These are phyloP conservation scores for Falco peregrinus DNA, from an alignment of 2,797 vertebrate species.

Conservation along the genomic window DNA sequence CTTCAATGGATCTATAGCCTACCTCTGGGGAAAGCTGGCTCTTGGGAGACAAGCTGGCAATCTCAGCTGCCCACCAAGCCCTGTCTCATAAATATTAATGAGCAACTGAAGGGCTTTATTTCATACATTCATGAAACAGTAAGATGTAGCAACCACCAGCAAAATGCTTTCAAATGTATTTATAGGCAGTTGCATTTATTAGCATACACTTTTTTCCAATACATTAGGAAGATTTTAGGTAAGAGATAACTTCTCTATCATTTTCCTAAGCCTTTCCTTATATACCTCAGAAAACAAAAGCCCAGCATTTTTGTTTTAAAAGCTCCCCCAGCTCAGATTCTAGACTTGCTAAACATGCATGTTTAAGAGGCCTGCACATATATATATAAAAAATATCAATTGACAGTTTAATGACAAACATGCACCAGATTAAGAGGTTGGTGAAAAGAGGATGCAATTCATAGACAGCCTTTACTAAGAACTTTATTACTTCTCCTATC, in stretches of 20 bases:
- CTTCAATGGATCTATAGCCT: background rate
- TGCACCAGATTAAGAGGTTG: background rate
- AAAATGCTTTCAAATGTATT: background rate
- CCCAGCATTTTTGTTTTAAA: background rate
- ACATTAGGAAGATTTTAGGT: background rate
- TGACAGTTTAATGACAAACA: background rate
- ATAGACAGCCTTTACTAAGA: background rate
- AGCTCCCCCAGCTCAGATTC: background rate
- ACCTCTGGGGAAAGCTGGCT: background rate
- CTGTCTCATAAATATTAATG: accelerated
- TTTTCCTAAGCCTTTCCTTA: background rate
- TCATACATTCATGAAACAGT: background rate
- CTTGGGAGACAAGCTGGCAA: background rate
- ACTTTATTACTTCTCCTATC: background rate
- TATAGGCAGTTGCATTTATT: background rate
- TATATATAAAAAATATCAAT: background rate
- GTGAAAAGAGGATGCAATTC: background rate
- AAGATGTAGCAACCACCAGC: background rate
- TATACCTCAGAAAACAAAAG: background rate
- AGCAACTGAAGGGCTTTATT: background rate
- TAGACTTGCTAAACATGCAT: background rate
- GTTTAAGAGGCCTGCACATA: background rate
- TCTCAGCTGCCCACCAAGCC: background rate
- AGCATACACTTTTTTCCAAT: background rate
- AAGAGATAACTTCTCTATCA: background rate